A percentile compares a stretch with the other conserved stretches of the same genome.
phyloP scores from a whole-genome alignment of 2,113 vertebrate genomes.

The Macroglossus sobrinus region DNA sequence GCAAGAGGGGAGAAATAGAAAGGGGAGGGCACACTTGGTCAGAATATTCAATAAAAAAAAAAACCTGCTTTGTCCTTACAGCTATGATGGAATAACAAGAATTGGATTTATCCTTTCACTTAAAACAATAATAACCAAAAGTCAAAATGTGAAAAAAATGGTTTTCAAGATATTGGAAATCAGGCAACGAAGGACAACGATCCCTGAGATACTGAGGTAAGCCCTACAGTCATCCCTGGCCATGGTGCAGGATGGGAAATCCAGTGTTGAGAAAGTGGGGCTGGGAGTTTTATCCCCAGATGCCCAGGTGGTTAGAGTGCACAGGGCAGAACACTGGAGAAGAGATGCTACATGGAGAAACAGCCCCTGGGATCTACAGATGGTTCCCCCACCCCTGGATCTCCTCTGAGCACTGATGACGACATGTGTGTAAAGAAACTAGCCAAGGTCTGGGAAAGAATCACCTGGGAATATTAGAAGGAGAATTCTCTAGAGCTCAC shows the following conservation, averaged over 20 bases:
- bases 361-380: background rate
- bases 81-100: background rate
- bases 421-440: background rate
- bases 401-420: background rate
- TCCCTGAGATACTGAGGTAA: background rate
- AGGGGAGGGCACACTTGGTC: background rate
- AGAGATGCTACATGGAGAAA: background rate
- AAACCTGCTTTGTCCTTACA: background rate
- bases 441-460: background rate
- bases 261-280: background rate
- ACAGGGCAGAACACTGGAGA: background rate
- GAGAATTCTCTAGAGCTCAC: background rate
- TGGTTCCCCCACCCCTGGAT: background rate
- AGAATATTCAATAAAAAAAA: background rate
- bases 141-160: background rate
- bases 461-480: background rate
- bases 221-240: background rate
- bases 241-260: background rate
- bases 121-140: background rate
- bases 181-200: background rate
- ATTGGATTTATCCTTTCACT: background rate
- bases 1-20: background rate
- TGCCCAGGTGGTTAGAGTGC: background rate
- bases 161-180: background rate
- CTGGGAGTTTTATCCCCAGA: background rate